These are phyloP conservation scores for Hapalemur alaotrensis DNA, from an alignment of 2,797 vertebrate species.

Conservation along the genomic window DNA sequence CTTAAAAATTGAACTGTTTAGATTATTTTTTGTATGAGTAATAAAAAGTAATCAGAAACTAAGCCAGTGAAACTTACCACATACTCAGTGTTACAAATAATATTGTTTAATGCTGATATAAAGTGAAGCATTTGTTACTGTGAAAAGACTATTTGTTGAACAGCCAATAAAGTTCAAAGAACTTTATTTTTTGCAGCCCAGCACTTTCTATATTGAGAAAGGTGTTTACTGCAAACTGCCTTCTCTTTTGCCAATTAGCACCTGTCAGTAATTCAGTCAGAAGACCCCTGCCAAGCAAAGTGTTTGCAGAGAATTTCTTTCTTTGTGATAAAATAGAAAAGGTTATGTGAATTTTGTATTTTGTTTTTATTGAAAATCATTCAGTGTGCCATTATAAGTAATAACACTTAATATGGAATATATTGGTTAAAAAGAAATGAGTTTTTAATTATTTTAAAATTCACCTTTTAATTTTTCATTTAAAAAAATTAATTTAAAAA, in stretches of 20 bases:
- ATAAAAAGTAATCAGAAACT: conserved; percentile 58
- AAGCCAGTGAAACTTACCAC: conserved; percentile 13
- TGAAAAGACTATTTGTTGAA: conserved; percentile 68
- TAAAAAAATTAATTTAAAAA: neutral
- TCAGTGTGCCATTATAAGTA: conserved; percentile 51
- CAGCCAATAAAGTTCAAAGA: conserved; percentile 76
- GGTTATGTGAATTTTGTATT: conserved; percentile 61
- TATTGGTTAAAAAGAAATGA: conserved; percentile 55
- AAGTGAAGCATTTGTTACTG: conserved; percentile 56
- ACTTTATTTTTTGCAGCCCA: conserved; percentile 65
- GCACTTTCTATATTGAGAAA: conserved; percentile 56
- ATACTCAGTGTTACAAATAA: conserved; percentile 25
- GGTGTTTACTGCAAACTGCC: conserved; percentile 76
- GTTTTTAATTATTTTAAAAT: conserved; percentile 13
- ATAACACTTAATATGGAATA: conserved; percentile 53
- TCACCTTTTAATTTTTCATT: neutral
- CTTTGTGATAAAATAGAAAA: conserved; percentile 58
- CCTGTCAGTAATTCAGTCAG: conserved; percentile 73
- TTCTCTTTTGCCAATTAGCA: conserved; percentile 81
- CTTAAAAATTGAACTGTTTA: conserved; percentile 7
- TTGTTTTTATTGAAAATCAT: conserved; percentile 68
- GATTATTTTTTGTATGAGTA: conserved; percentile 24
- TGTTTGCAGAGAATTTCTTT: conserved; percentile 71
- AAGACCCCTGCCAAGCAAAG: conserved; percentile 58
- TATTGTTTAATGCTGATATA: conserved; percentile 37